Evolutionary conservation across 2,797 vertebrate genomes (phyloP).

Genomic region (Neoniphon sammara): DNA sequence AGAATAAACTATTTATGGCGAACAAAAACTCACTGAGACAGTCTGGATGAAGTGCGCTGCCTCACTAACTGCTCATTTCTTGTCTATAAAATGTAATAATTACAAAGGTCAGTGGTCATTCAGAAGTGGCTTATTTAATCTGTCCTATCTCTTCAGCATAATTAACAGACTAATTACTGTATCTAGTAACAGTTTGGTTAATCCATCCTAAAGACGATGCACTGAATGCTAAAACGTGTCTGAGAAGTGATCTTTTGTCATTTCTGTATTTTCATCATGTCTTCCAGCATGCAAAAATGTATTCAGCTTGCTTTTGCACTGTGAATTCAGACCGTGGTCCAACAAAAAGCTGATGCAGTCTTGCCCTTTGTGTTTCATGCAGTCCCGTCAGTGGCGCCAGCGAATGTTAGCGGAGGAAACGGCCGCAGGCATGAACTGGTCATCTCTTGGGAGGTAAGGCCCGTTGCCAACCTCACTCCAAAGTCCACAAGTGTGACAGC

Average conservation of each 20-base stretch:
- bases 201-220: slow-evolving; percentile 26
- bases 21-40: slow-evolving; percentile 55
- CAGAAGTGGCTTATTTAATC: slow-evolving; percentile 65
- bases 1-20: slow-evolving; percentile 79
- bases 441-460: slow-evolving; percentile 97
- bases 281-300: background rate
- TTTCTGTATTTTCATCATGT: background rate
- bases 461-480: slow-evolving; percentile 30
- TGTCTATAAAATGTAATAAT: slow-evolving; percentile 66
- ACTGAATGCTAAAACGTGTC: background rate
- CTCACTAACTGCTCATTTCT: slow-evolving; percentile 56
- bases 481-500: slow-evolving; percentile 10
- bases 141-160: slow-evolving; percentile 64
- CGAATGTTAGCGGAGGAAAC: slow-evolving; percentile 94
- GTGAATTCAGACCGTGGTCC: slow-evolving; percentile 17
- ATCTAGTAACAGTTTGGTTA: slow-evolving; percentile 47
- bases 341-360: slow-evolving; percentile 2
- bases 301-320: slow-evolving; percentile 16
- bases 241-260: background rate
- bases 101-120: slow-evolving; percentile 71
- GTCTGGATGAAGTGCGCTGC: slow-evolving; percentile 44
- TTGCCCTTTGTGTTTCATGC: slow-evolving; percentile 60
- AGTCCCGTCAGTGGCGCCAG: slow-evolving; percentile 95
- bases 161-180: slow-evolving; percentile 74
- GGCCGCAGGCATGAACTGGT: slow-evolving; percentile 95